Evolutionary conservation across 2,113 vertebrate species (phyloP), one percentile per base, ranked within the genome.

Genomic region (Hippocampus mohnikei): DNA sequence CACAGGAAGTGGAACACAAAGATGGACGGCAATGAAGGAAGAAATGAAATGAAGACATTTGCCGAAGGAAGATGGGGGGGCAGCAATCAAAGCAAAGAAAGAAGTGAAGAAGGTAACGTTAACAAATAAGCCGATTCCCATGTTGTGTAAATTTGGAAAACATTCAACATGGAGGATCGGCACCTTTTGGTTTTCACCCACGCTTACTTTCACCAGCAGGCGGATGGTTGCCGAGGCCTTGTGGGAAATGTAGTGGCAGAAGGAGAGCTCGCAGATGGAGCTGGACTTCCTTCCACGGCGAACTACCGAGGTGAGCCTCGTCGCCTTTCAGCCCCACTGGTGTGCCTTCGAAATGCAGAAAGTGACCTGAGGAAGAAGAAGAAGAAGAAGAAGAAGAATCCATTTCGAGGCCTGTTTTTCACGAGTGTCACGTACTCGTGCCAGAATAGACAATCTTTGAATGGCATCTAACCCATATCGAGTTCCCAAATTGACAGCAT

Each of bases 241-340:
- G 60, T 92, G 79, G 72, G 95, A 95, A 73, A 92, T 93, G 81
- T 94, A 98, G 87, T 96, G 97, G 94, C 95, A 98, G 89, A 98
- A 98, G 58, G 87, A 91, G 76, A 97, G 74, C 79, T 89, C 91
- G 79, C 95, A 97, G 74, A 83, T 78, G 58, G 86, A 3, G 0
- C 94, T 94, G 16, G 95, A 95, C 85, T 97, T n/a, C 94, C 78
- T 91, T 94, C 95, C 94, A 97, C 59, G 84, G 61, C 1, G 92
- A 91, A 72, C 95, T 95, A 78, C 82, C 94, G 62, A 98, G 85
- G 46, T 96, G 95, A 60, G 94, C 93, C 85, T 94, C 95, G 74
- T 96, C 94, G 0, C 94, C 95, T 63, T 72, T 88, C 20, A 95
- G 78, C 4, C 94, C 93, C 75, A 90, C 70, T 0, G 95, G 90